Conservation (phyloP, 1,140 invertebrate genomes). For the Ctenoplectra terminalis region DNA sequence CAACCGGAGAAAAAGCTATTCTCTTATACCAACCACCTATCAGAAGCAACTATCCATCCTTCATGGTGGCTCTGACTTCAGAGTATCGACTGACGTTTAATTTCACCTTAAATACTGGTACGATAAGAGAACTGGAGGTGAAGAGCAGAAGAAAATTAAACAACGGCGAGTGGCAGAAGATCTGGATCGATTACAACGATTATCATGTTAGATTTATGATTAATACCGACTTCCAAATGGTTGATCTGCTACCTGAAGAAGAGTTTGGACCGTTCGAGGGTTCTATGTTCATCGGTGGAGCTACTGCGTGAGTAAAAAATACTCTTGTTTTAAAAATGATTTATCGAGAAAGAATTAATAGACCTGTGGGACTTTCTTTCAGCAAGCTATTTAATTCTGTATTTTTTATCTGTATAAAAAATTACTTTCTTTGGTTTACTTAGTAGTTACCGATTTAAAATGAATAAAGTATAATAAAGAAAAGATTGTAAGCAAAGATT, state of each 20-base stretch:
- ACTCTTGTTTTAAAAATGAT: too few species aligned
- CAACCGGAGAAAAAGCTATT: slow-evolving; percentile 94
- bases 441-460: too few species aligned
- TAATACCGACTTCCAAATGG: slow-evolving; percentile 94
- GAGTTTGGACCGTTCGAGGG: slow-evolving; percentile 96
- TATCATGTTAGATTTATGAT: slow-evolving; percentile 97
- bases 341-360: too few species aligned
- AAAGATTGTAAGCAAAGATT: too few species aligned
- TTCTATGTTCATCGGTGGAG: slow-evolving; percentile 95
- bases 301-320: slow-evolving; percentile 91
- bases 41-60: slow-evolving; percentile 93
- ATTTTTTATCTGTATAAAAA: too few species aligned
- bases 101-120: slow-evolving; percentile 93
- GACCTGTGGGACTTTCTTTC: too few species aligned
- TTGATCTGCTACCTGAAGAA: slow-evolving; percentile 91
- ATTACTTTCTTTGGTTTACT: too few species aligned
- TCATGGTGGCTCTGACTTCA: slow-evolving; percentile 93
- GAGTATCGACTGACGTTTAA: slow-evolving; percentile 95
- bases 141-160: slow-evolving; percentile 92
- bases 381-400: too few species aligned
- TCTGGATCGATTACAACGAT: slow-evolving; percentile 96
- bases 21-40: slow-evolving; percentile 95
- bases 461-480: too few species aligned
- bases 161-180: slow-evolving; percentile 97
- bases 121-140: slow-evolving; percentile 90